Percentiles rank a stretch among this genome's conserved stretches.
phyloP scores from a whole-genome alignment of 37 sponge, comb jelly and placozoan genomes.

The Geodia barretti region DNA sequence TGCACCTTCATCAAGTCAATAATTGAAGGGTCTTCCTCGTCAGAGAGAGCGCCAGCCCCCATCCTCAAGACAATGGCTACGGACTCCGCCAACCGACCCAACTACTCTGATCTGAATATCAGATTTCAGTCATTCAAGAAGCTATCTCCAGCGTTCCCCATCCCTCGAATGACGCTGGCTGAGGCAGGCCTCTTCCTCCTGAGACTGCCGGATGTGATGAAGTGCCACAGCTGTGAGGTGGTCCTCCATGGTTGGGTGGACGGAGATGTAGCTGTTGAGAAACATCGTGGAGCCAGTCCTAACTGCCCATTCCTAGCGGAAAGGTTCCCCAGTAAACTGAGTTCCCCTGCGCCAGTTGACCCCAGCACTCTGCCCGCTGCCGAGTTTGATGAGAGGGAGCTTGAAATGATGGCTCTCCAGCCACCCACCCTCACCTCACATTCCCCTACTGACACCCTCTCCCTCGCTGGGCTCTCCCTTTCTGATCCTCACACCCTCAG shows the following conservation, averaged over 20 bases:
- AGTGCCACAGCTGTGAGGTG: conserved; percentile 35
- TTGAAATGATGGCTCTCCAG: neutral
- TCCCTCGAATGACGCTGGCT: conserved; percentile 27
- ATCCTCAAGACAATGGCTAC: neutral
- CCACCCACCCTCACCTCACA: neutral
- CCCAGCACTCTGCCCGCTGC: conserved; percentile 21
- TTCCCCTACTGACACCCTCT: neutral
- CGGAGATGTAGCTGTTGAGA: conserved; percentile 48
- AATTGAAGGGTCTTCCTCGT: neutral
- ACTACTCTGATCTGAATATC: conserved; percentile 2
- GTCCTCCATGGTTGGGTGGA: conserved; percentile 16
- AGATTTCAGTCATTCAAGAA: conserved; percentile 39
- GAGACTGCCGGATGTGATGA: conserved; percentile 27
- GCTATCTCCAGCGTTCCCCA: neutral
- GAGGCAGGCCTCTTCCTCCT: conserved; percentile 44
- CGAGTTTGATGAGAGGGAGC: neutral
- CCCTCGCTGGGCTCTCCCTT: neutral
- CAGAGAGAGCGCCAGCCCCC: neutral
- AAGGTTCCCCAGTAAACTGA: conserved; percentile 15
- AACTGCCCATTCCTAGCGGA: conserved; percentile 24
- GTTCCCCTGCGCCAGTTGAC: conserved; percentile 6
- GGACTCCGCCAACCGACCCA: neutral
- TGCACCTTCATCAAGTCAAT: conserved; percentile 12
- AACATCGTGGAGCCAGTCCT: conserved; percentile 25
- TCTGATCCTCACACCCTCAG: conserved; percentile 3